Percentiles rank a stretch among this genome's conserved stretches.
These are phyloP conservation scores for Clarias gariepinus DNA, from an alignment of 2,113 vertebrate species.

Conservation along the genomic window DNA sequence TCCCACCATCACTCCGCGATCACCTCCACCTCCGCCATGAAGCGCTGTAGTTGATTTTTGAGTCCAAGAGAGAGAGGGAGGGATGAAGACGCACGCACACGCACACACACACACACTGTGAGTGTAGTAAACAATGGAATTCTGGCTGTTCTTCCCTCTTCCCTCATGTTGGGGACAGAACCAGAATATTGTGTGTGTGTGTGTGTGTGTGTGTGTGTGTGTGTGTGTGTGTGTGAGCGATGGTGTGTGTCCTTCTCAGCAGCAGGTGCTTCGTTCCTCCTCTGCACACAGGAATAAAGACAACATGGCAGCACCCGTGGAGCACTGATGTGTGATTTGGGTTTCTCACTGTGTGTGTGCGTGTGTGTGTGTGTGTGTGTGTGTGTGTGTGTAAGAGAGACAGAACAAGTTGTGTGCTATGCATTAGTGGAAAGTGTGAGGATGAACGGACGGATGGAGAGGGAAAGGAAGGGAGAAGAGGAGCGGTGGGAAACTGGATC, in stretches of 20 bases:
- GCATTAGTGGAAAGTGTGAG: not conserved
- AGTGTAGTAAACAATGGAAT: not conserved
- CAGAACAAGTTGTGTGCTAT: not conserved
- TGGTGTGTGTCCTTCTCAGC: not conserved
- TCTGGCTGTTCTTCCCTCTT: not conserved
- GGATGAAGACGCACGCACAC: no score
- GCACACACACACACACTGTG: no score
- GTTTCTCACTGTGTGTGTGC: not conserved
- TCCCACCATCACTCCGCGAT: no score
- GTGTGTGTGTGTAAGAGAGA: not conserved
- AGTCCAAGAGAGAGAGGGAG: no score
- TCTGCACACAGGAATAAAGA: conserved; percentile 6
- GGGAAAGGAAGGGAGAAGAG: not conserved
- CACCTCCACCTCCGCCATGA: no score
- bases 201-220: conserved; percentile 7
- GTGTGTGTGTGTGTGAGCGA: not conserved
- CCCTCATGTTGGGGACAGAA: not conserved
- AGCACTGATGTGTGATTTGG: not conserved
- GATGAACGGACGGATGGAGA: not conserved
- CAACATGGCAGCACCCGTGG: not conserved
- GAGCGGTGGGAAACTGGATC: not conserved
- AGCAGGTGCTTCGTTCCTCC: not conserved
- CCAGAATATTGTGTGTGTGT: no score
- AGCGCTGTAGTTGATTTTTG: no score
- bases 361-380: conserved; percentile 16